phyloP scores from a whole-genome alignment of 35 echinoderm and acorn worm genomes.

The Heliocidaris tuberculata region DNA sequence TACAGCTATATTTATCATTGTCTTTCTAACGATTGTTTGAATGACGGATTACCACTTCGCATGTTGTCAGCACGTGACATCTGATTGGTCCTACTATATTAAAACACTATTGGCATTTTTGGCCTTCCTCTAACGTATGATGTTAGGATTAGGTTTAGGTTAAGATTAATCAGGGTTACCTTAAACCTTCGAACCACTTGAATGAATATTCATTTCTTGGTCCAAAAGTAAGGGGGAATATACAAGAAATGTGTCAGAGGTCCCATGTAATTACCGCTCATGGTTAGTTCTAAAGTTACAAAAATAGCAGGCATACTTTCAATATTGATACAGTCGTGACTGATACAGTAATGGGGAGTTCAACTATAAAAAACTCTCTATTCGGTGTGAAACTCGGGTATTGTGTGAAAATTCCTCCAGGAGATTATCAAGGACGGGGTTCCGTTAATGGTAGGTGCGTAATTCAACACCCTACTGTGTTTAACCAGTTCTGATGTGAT shows the following conservation, averaged over 20 bases:
- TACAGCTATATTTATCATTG: no score
- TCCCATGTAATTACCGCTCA: neutral
- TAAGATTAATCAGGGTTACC: no score
- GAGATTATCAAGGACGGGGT: conserved; percentile 15
- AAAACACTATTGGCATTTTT: no score
- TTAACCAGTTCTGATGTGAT: conserved; percentile 3
- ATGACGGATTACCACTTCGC: no score
- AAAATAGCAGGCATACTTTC: conserved; percentile 11
- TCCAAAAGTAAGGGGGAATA: neutral
- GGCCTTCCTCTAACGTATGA: no score
- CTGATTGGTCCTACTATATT: no score
- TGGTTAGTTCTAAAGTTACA: neutral
- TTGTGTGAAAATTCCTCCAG: conserved; percentile 6
- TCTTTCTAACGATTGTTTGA: no score
- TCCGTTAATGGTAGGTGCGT: conserved; percentile 8
- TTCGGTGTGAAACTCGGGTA: neutral
- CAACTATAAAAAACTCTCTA: neutral
- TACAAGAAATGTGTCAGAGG: conserved; percentile 5
- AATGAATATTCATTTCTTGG: neutral
- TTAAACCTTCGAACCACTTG: no score
- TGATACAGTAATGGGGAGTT: conserved; percentile 9
- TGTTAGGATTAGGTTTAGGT: no score
- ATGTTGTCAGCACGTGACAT: no score
- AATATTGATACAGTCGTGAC: conserved; percentile 7
- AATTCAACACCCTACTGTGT: neutral